These are phyloP conservation scores for Monochamus alternatus DNA, from an alignment of 2,888 invertebrate species.

Conservation along the genomic window DNA sequence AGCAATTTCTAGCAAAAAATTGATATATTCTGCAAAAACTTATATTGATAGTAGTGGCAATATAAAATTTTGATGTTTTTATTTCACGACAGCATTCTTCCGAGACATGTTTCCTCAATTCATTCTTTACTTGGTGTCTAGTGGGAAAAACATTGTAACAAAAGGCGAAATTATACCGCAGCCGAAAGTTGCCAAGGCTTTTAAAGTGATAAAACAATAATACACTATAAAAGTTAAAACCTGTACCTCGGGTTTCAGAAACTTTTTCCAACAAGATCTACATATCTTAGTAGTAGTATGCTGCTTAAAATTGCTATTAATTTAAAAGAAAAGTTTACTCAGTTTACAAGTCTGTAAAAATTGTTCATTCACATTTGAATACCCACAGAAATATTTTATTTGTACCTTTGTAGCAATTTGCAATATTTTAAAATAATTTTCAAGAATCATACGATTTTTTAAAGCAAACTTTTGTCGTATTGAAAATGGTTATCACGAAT, in stretches of 20 bases:
- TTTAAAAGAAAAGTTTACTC: background rate
- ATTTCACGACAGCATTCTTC: background rate
- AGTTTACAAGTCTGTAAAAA: too few species aligned
- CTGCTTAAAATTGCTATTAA: conserved; percentile 1
- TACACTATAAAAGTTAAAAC: conserved; percentile 21
- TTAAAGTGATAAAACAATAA: conserved; percentile 21
- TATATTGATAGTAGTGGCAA: too few species aligned
- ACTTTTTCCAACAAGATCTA: conserved; percentile 16
- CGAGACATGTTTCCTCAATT: background rate
- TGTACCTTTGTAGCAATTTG: too few species aligned
- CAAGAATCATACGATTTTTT: too few species aligned
- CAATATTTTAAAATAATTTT: too few species aligned
- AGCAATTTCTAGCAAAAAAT: too few species aligned
- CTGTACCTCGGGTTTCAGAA: conserved; percentile 13
- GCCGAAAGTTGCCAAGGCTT: conserved; percentile 7
- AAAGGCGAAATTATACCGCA: background rate
- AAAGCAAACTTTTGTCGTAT: too few species aligned
- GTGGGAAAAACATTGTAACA: background rate
- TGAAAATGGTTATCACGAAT: too few species aligned
- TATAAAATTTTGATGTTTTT: too few species aligned
- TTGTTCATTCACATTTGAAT: too few species aligned
- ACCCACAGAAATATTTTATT: too few species aligned
- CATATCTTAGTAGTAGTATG: conserved; percentile 17
- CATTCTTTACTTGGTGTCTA: background rate
- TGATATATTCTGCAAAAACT: too few species aligned